A percentile compares a stretch with the other conserved stretches of the same genome.
Evolutionary conservation across 2,113 vertebrate genomes (phyloP).

Genomic region (Salvelinus fontinalis): DNA sequence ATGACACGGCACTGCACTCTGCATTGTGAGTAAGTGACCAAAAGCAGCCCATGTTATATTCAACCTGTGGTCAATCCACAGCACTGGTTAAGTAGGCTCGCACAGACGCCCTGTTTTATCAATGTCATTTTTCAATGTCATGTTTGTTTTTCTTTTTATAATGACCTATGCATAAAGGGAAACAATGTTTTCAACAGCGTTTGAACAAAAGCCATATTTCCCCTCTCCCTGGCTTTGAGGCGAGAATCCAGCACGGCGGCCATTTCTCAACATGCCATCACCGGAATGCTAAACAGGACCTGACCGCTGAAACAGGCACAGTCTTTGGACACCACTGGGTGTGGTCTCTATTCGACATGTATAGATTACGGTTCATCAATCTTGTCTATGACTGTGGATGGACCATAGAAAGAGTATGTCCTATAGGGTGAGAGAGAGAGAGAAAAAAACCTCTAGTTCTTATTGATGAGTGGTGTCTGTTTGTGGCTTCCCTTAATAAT

Average conservation of each 20-base stretch:
- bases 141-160: too few species aligned
- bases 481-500: too few species aligned
- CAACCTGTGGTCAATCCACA: neutral
- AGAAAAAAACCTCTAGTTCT: too few species aligned
- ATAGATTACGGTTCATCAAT: too few species aligned
- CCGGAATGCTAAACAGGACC: constrained; percentile 55
- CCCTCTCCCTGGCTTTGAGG: constrained; percentile 3
- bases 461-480: too few species aligned
- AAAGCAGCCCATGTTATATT: constrained; percentile 20
- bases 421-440: too few species aligned
- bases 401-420: too few species aligned
- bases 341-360: neutral
- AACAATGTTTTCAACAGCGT: neutral
- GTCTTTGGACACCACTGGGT: neutral
- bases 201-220: constrained; percentile 11
- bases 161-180: too few species aligned
- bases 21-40: constrained; percentile 53
- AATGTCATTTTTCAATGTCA: too few species aligned
- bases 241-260: constrained; percentile 1
- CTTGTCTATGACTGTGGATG: too few species aligned
- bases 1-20: constrained; percentile 39
- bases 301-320: constrained; percentile 1
- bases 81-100: neutral
- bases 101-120: too few species aligned
- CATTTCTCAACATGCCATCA: constrained; percentile 29